Evolutionary conservation across 2,888 invertebrate species (phyloP), one percentile per base, ranked within the genome.

Genomic region (Tuta absoluta): DNA sequence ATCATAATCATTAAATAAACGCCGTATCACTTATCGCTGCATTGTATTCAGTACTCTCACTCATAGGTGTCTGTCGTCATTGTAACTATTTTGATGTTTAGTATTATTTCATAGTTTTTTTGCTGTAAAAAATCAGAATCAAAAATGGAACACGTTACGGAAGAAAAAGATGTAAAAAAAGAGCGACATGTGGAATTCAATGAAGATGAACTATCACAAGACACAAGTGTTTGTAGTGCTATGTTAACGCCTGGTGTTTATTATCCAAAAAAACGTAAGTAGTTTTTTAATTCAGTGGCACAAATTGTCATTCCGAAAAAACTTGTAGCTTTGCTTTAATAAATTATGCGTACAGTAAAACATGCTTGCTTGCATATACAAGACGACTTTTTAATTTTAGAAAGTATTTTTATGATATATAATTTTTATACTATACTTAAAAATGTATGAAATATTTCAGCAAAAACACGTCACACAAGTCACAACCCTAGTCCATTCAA

Each of bases 241-340:
- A n/a, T 33, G 28, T 33, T 87, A 21, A 76, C 74, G 49, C 87
- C 88, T 38, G 89, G 89, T 38, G 77, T 83, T 19, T 89, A 89
- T 64, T 82, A 81, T 68, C 87, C 86, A 12, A 77, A 69, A 67
- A 81, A 80, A 49, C 79, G 86, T 87, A 73, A 83, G 85, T 80
- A 60, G n/a, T n/a, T n/a, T 64, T 56, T 64, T 58, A n/a, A 45
- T 17, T 17, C 1, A 17, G 7, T 53, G 23, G 12, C 3, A 2
- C 21, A 7, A 51, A 51, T 51, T 8, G 10, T 8, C 33, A 28
- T 4, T 2, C 28, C 28, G 5, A 8, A 7, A 4, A 33, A 33
- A n/a, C n/a, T n/a, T n/a, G n/a, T n/a, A n/a, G 33, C 8, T 8
- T 33, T 33, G 33, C 5, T 28, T n/a, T n/a, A n/a, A n/a, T n/a